Conservation (phyloP, 1,140 invertebrate species). For the Diorhabda sublineata region DNA sequence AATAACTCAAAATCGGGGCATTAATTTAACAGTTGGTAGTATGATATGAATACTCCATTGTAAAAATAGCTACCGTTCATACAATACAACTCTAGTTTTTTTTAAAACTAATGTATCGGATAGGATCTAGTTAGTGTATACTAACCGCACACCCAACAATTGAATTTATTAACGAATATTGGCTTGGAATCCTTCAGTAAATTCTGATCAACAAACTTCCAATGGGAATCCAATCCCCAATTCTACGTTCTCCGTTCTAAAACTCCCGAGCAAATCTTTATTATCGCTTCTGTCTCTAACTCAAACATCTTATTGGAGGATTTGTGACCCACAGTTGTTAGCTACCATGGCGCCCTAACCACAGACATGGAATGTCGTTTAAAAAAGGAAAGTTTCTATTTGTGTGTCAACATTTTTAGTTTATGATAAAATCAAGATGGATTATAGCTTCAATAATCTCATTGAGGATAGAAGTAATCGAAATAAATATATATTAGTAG, state of each 20-base stretch:
- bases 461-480: too few species aligned
- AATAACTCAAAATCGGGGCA: too few species aligned
- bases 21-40: too few species aligned
- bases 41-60: background rate
- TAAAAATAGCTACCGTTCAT: background rate
- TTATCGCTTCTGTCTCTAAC: slow-evolving; percentile 28
- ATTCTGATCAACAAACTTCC: slow-evolving; percentile 26
- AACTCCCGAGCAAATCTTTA: slow-evolving; percentile 26
- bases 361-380: slow-evolving; percentile 18
- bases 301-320: slow-evolving; percentile 31
- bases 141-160: background rate
- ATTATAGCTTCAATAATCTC: too few species aligned
- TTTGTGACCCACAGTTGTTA: slow-evolving; percentile 25
- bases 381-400: background rate
- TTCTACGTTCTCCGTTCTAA: slow-evolving; percentile 9
- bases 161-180: slow-evolving; percentile 21
- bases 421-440: too few species aligned
- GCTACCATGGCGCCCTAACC: slow-evolving; percentile 14
- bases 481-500: too few species aligned
- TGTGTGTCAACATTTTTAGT: too few species aligned
- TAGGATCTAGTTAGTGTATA: background rate
- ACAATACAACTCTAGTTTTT: background rate
- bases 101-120: background rate
- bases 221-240: slow-evolving; percentile 24
- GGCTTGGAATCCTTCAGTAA: slow-evolving; percentile 22